A percentile compares a stretch with the other conserved stretches of the same genome.
Evolutionary conservation across 2,113 vertebrate genomes (phyloP).

Genomic region (Microcebus griseorufus): DNA sequence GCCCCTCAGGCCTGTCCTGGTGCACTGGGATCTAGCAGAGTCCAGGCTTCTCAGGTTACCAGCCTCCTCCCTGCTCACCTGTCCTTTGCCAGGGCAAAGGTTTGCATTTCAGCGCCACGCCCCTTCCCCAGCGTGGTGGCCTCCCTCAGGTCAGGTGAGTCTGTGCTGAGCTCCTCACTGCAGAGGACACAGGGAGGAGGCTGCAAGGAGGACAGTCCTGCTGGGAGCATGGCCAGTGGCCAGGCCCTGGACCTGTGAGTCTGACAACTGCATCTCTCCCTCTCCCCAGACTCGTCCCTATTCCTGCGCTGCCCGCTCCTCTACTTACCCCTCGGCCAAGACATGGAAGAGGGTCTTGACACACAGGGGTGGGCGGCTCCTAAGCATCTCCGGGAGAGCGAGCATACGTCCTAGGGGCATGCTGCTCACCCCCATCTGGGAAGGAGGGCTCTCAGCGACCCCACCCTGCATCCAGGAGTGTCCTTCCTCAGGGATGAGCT

Average conservation of each 20-base stretch:
- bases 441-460: not conserved
- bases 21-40: not conserved
- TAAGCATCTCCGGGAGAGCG: not conserved
- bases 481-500: not conserved
- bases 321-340: not conserved
- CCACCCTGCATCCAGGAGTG: too few species aligned
- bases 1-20: not conserved
- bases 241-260: conserved; percentile 36
- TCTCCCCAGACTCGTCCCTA: not conserved
- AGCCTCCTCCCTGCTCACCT: conserved; percentile 61
- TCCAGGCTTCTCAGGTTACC: conserved; percentile 57
- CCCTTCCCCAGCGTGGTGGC: not conserved
- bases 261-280: not conserved
- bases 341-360: not conserved
- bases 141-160: not conserved
- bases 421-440: not conserved
- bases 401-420: not conserved
- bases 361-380: not conserved
- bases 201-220: not conserved
- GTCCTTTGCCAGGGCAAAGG: conserved; percentile 19
- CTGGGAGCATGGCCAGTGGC: not conserved
- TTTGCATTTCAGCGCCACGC: not conserved
- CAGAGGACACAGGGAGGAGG: not conserved
- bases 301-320: not conserved
- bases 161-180: not conserved